A percentile compares a stretch with the other conserved stretches of the same genome.
Conservation (phyloP, 2,113 vertebrate species). For the Gasterosteus nipponicus region DNA sequence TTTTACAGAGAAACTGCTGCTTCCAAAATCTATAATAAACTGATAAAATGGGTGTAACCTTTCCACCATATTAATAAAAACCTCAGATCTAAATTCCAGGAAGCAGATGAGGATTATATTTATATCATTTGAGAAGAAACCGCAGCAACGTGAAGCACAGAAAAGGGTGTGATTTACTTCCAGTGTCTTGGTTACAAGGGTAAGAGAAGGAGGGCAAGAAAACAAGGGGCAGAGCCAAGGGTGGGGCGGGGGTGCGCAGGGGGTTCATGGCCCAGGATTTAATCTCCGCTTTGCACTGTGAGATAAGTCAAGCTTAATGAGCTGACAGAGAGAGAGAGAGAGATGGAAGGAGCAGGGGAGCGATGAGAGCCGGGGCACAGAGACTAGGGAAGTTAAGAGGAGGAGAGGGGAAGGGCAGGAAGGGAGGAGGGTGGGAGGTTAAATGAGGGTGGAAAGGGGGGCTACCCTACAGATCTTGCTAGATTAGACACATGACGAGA, state of each 20-base stretch:
- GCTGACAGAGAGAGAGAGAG: constrained; percentile 70
- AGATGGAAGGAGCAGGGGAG: constrained; percentile 54
- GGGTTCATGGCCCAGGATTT: constrained; percentile 63
- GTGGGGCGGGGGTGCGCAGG: constrained; percentile 33
- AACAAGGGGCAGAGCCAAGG: constrained; percentile 34
- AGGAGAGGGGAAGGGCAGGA: constrained; percentile 29
- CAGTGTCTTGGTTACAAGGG: constrained; percentile 39
- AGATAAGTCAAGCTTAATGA: constrained; percentile 80
- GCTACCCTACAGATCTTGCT: constrained; percentile 51
- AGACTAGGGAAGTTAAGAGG: constrained; percentile 45
- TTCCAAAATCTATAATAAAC: constrained; percentile 6
- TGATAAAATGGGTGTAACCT: neutral
- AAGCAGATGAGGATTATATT: constrained; percentile 17
- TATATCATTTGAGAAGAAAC: constrained; percentile 40
- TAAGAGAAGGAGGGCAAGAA: constrained; percentile 29
- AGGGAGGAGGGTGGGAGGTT: neutral
- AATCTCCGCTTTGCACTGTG: constrained; percentile 76
- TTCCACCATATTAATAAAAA: neutral
- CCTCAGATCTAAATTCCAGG: constrained; percentile 4
- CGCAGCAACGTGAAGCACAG: neutral
- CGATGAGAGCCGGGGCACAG: constrained; percentile 44
- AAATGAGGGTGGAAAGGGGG: constrained; percentile 46
- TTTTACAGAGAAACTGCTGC: neutral
- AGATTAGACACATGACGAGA: constrained; percentile 15
- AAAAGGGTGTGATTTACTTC: constrained; percentile 23